Evolutionary conservation across 2,888 invertebrate genomes (phyloP).

Genomic region (Cotesia congregata): DNA sequence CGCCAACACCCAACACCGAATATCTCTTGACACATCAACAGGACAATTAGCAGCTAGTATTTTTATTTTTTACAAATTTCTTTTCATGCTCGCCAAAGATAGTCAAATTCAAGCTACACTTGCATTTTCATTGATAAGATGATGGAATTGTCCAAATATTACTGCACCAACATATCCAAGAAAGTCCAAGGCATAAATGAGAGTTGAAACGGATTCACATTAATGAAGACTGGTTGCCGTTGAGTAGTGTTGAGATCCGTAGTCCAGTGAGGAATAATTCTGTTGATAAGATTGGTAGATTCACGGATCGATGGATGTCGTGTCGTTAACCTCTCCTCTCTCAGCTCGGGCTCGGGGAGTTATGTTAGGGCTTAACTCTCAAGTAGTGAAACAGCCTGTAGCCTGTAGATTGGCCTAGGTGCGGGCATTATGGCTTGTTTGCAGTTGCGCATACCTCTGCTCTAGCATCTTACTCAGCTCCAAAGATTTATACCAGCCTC

Average conservation of each 20-base stretch:
- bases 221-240: not conserved
- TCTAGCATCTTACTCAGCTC: constrained; percentile 20
- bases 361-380: constrained; percentile 16
- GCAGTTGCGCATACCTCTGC: constrained; percentile 39
- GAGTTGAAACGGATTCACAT: not conserved
- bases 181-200: not conserved
- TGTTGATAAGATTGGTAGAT: constrained; percentile 19
- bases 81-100: too few species aligned
- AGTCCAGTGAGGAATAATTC: not conserved
- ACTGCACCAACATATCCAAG: too few species aligned
- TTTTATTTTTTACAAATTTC: too few species aligned
- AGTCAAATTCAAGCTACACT: too few species aligned
- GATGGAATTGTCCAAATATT: too few species aligned
- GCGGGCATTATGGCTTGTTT: constrained; percentile 44
- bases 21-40: too few species aligned
- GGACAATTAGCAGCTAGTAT: constrained; percentile 31
- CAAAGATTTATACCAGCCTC: not conserved
- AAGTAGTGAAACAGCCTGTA: constrained; percentile 39
- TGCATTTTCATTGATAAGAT: too few species aligned
- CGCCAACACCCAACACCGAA: too few species aligned
- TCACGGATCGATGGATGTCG: constrained; percentile 36
- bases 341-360: constrained; percentile 5
- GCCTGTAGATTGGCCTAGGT: constrained; percentile 39
- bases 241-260: not conserved
- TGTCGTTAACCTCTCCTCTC: constrained; percentile 39